Evolutionary conservation across 2,113 vertebrate genomes (phyloP).

Genomic region (Aegotheles bennettii): DNA sequence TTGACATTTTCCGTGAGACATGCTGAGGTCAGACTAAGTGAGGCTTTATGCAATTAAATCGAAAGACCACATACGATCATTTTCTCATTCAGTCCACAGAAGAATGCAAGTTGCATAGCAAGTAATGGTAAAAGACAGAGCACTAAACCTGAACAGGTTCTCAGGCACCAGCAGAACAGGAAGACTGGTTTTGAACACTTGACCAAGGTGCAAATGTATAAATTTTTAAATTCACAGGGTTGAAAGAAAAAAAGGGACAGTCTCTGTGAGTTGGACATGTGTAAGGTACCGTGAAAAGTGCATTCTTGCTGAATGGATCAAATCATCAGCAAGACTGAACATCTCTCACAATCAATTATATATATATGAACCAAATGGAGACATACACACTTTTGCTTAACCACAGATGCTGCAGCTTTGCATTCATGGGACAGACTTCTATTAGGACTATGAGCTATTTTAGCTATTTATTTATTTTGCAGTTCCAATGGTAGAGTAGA

Average conservation of each 20-base stretch:
- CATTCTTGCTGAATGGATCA: slow-evolving; percentile 15
- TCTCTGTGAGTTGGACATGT: not conserved
- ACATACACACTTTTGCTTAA: not conserved
- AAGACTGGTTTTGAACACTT: not conserved
- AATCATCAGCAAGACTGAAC: slow-evolving; percentile 23
- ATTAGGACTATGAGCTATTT: not conserved
- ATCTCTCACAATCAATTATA: not conserved
- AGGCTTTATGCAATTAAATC: not conserved
- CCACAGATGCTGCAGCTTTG: not conserved
- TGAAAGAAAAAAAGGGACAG: not conserved
- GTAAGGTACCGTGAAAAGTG: not conserved
- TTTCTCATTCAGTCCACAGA: not conserved
- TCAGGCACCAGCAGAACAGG: not conserved
- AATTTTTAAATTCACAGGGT: not conserved
- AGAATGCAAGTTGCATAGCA: not conserved
- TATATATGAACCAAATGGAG: not conserved
- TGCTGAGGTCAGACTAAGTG: not conserved
- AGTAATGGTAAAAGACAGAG: not conserved
- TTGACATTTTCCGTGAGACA: not conserved
- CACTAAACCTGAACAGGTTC: not conserved
- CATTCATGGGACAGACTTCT: not conserved
- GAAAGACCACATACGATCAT: not conserved
- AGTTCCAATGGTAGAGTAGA: not conserved
- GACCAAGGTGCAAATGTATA: not conserved
- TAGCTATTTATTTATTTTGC: not conserved